These are phyloP conservation scores for Bufotes viridis DNA, from an alignment of 2,797 vertebrate genomes.

Conservation along the genomic window DNA sequence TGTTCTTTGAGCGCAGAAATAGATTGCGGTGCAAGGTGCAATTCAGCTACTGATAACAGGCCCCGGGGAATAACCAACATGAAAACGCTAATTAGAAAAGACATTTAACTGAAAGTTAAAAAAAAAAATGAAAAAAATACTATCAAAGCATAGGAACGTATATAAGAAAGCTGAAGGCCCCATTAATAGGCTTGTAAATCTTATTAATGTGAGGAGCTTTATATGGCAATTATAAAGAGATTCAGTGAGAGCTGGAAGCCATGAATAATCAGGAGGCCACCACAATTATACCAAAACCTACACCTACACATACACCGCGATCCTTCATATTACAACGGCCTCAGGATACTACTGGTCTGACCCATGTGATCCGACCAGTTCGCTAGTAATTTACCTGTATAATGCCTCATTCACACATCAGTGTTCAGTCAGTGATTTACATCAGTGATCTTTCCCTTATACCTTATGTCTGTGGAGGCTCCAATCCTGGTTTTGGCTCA, in stretches of 20 bases:
- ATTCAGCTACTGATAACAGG: conserved; percentile 2
- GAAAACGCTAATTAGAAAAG: conserved; percentile 38
- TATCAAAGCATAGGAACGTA: conserved; percentile 15
- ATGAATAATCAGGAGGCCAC: conserved; percentile 3
- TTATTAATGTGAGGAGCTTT: conserved; percentile 53
- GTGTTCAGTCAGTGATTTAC: too few species aligned
- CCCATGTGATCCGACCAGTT: too few species aligned
- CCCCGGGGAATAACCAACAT: conserved; percentile 17
- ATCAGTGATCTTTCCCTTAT: too few species aligned
- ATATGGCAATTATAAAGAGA: conserved; percentile 49
- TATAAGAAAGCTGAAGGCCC: conserved; percentile 13
- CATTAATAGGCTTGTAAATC: conserved; percentile 55
- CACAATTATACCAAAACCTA: background rate
- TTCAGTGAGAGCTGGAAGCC: conserved; percentile 1
- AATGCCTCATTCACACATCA: too few species aligned
- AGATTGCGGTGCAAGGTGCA: conserved; percentile 6
- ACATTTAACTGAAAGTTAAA: background rate
- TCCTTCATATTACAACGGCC: too few species aligned
- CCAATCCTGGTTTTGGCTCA: too few species aligned
- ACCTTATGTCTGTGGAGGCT: too few species aligned
- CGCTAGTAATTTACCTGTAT: too few species aligned
- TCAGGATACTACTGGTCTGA: too few species aligned
- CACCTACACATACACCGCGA: too few species aligned
- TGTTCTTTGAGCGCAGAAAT: background rate
- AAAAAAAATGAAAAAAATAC: background rate